These are phyloP conservation scores for Drosophila meridiana DNA, from an alignment of 2,888 invertebrate genomes.

Conservation along the genomic window DNA sequence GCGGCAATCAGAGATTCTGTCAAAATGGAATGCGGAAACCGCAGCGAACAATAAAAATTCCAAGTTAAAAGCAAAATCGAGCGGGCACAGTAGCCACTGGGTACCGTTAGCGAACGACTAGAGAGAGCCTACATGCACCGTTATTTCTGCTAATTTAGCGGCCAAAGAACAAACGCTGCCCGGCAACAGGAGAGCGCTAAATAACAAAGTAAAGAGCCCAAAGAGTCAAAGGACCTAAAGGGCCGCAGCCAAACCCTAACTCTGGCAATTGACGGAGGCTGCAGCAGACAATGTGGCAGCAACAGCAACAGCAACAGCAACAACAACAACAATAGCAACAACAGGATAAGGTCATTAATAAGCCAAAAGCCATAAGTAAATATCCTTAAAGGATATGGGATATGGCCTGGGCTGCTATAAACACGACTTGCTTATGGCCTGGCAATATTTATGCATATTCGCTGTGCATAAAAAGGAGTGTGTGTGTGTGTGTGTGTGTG, in stretches of 20 bases:
- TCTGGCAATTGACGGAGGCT: conserved; percentile 50
- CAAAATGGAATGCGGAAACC: conserved; percentile 30
- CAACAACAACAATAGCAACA: neutral
- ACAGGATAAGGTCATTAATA: conserved; percentile 66
- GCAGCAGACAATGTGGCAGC: conserved; percentile 60
- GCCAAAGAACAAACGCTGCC: conserved; percentile 55
- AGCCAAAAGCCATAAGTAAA: conserved; percentile 77
- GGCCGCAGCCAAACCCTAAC: neutral
- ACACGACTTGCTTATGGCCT: conserved; percentile 62
- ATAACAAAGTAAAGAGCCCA: conserved; percentile 65
- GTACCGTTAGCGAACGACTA: conserved; percentile 63
- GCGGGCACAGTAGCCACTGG: conserved; percentile 71
- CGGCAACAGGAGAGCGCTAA: conserved; percentile 66
- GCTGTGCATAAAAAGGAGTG: conserved; percentile 55
- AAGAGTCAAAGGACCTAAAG: conserved; percentile 5
- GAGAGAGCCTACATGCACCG: conserved; percentile 45
- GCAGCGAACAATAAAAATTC: conserved; percentile 66
- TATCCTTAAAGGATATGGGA: conserved; percentile 74
- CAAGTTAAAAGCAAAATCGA: conserved; percentile 56
- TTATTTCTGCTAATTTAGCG: conserved; percentile 80
- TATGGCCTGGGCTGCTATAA: conserved; percentile 48
- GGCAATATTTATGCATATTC: conserved; percentile 68
- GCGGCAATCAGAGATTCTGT: conserved; percentile 23
- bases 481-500: conserved; percentile 26
- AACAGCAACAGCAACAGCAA: conserved; percentile 18